Evolutionary conservation across 2,888 invertebrate genomes (phyloP), one percentile per base, ranked within the genome.

Genomic region (Homarus gammarus): DNA sequence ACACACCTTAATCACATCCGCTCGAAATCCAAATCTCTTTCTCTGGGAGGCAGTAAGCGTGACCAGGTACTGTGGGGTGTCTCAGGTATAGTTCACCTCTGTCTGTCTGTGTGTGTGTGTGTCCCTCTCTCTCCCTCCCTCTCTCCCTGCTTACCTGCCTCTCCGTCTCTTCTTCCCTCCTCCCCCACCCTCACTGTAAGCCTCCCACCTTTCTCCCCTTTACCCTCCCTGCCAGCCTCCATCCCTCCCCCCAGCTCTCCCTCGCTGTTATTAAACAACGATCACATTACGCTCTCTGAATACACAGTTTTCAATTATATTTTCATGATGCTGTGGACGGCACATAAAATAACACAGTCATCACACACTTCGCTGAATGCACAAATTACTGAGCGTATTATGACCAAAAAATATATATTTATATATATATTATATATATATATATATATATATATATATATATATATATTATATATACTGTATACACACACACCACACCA

Each of bases 391-490:
- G 1, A 22, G 1, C 1, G 22, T 18, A 18, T 15, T 56, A 5
- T 12, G n/a, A 22, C 22, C 15, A 22, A 56, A 22, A 56, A 1
- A 56, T 56, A 56, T 10, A 56, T 56, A 56, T 10, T 22, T 56
- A 56, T 10, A 10, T 56, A 22, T 56, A 56, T 56, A 56, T 56
- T 73, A 73, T 73, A 73, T 33, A 73, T 73, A 73, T 73, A 73
- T 33, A 73, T 73, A 73, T 73, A 73, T 73, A 73, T 73, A 73
- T 73, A 73, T 73, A 73, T 73, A 73, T 73, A 73, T 73, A 73
- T 73, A 73, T 73, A 73, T 40, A 73, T 73, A 73, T 73, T 73
- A 27, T 70, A 70, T 70, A 70, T 70, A 27, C 27, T 70, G 27
- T 70, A 70, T 70, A 70, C 27, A 70, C 10, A 70, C 10, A 70